Evolutionary conservation across 53 echinoderm and acorn worm species (phyloP).

Genomic region (Arbacia lixula): DNA sequence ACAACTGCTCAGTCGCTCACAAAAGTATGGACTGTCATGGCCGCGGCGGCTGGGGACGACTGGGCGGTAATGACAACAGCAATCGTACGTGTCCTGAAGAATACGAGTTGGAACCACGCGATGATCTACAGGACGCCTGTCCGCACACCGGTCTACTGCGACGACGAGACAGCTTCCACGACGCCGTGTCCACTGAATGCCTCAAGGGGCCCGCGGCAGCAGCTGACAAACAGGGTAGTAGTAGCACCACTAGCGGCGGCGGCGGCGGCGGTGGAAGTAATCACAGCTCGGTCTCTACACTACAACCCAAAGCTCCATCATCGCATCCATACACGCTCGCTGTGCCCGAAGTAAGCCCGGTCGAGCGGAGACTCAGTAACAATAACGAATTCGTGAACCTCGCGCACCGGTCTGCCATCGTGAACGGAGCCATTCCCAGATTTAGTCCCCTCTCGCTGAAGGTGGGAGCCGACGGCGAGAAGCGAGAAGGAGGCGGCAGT

Average conservation of each 20-base stretch:
- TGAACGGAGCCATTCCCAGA: conserved; percentile 98
- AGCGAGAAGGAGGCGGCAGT: conserved; percentile 14
- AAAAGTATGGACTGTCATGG: conserved; percentile 86
- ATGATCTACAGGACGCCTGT: conserved; percentile 61
- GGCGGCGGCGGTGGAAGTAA: too few relatives aligned
- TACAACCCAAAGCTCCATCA: conserved; percentile 56
- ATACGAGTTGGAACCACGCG: conserved; percentile 86
- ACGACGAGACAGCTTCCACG: conserved; percentile 55
- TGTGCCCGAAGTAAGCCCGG: conserved; percentile 38
- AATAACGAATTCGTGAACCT: conserved; percentile 96
- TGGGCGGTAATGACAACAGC: conserved; percentile 67
- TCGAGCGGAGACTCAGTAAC: conserved; percentile 43
- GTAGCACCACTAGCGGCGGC: conserved; percentile 31
- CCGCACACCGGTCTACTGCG: conserved; percentile 76
- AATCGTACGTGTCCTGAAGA: conserved; percentile 77
- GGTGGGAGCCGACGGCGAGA: conserved; percentile 43
- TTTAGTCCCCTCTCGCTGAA: conserved; percentile 84
- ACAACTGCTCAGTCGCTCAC: conserved; percentile 58
- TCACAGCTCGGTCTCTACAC: conserved; percentile 57
- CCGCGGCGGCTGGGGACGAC: conserved; percentile 81
- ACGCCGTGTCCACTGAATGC: conserved; percentile 51
- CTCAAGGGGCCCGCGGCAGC: neutral
- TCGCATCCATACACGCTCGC: conserved; percentile 31
- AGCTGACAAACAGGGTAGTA: conserved; percentile 44
- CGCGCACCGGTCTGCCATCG: conserved; percentile 93